Evolutionary conservation across 1,140 invertebrate genomes (phyloP), one percentile per base, ranked within the genome.

Genomic region (Rhagoletis pomonella): DNA sequence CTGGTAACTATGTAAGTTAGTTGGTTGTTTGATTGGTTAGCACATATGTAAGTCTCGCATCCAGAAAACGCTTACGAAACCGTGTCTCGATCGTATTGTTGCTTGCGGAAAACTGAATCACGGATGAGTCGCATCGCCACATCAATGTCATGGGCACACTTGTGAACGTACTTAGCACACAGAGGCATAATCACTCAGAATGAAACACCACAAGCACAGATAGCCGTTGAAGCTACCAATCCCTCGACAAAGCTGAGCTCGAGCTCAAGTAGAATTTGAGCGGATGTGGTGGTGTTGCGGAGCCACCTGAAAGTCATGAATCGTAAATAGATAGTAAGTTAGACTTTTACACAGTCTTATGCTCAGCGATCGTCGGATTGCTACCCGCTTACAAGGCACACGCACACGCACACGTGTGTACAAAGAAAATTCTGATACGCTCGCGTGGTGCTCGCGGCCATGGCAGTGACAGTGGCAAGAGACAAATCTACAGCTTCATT

Each of bases 51-150:
- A 81, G 73, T 29, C 47, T 58, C 73, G 19, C 73, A 81, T 55
- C 47, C 73, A 81, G 55, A 77, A 39, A 90, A 90, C 89, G 90
- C 90, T 92, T 91, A 92, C 89, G 90, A 91, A 91, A 91, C 89
- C 91, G 91, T 92, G 92, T 93, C 91, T 93, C 90, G 91, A 92
- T 93, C 92, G 92, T 93, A 91, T 93, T 93, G 91, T 93, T 93
- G 92, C 92, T 93, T 93, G 92, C 92, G 92, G 91, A 92, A 93
- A 93, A 93, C 92, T 93, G 91, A 93, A 91, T 90, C 91, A 92
- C 92, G 92, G 92, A 93, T 92, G 92, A 93, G 91, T 90, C 91
- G 90, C 90, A 88, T 88, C 89, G 88, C 90, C 89, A 92, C 91
- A 91, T 91, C 91, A 91, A 91, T 92, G 91, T 92, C 91, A 81